Evolutionary conservation across 2,888 invertebrate species (phyloP), one percentile per base, ranked within the genome.

Genomic region (Drosophila rellima): DNA sequence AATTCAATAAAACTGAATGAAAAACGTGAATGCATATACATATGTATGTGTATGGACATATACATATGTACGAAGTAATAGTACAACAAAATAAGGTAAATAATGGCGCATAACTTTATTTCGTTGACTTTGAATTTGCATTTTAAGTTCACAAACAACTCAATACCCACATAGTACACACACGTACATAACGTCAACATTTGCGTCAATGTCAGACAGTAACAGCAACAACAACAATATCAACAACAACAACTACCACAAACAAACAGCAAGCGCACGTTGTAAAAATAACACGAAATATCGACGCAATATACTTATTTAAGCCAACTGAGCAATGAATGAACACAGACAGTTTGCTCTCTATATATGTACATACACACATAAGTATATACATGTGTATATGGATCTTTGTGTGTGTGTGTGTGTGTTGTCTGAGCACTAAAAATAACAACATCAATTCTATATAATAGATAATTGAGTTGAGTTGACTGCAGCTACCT

Each of bases 231-330:
- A 52, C n/a, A 70, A 47, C 39, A 47, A 26, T 18, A 60, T 26
- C 33, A 60, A 50, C 62, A 77, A 57, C 47, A 79, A 52, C 17
- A 61, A 42, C 39, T 69, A 48, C 29, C 42, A 37, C 26, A 45
- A 39, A 51, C 51, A 44, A 35, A 35, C 17, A 56, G 40, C 60
- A 71, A 78, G 73, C 68, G 76, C 79, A 87, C 75, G 79, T 87
- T 83, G 88, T 83, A 83, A 83, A 84, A 84, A 87, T 87, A 83
- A 84, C 85, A 78, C 73, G 50, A 77, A 74, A 77, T 80, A 70
- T 66, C 60, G 61, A 68, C 79, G 64, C 66, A 74, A 70, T 65
- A 57, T 70, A 64, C 55, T 60, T 74, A 63, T 69, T 74, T 79
- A 80, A 78, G 80, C 77, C 80, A 80, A 79, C 69, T 70, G 76